These are phyloP conservation scores for Lordiphosa fenestrarum DNA, from an alignment of 2,888 invertebrate species.

Conservation along the genomic window DNA sequence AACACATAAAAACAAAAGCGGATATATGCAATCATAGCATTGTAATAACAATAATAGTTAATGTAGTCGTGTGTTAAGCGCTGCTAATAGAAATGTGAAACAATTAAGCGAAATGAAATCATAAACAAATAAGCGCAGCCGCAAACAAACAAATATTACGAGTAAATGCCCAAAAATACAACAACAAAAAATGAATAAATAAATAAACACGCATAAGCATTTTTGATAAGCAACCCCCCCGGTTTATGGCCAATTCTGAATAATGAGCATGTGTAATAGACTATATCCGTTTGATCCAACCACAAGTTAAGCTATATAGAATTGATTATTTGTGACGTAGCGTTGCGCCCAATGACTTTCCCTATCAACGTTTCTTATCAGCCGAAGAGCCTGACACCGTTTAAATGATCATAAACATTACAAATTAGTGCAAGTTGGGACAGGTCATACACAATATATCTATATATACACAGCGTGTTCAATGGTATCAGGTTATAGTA, in stretches of 20 bases:
- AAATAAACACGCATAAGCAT: slow-evolving; percentile 28
- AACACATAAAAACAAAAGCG: too few relatives aligned
- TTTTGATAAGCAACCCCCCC: slow-evolving; percentile 43
- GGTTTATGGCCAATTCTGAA: too few relatives aligned
- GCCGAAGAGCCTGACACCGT: slow-evolving; percentile 12
- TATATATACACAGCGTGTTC: too few relatives aligned
- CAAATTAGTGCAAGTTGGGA: slow-evolving; percentile 36
- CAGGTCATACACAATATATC: slow-evolving; percentile 5
- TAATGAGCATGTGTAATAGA: too few relatives aligned
- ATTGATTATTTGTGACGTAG: too few relatives aligned
- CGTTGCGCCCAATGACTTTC: too few relatives aligned
- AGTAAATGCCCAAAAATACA: slow-evolving; percentile 20
- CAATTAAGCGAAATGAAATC: slow-evolving; percentile 17
- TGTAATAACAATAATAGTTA: slow-evolving; percentile 23
- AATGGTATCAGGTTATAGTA: too few relatives aligned
- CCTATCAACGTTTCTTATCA: slow-evolving; percentile 39
- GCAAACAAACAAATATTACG: slow-evolving; percentile 16
- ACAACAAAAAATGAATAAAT: slow-evolving; percentile 20
- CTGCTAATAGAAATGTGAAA: slow-evolving; percentile 24
- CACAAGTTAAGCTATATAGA: too few relatives aligned
- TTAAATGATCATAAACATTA: slow-evolving; percentile 44
- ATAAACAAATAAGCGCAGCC: slow-evolving; percentile 5
- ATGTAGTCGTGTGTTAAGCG: slow-evolving; percentile 21
- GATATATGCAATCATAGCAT: too few relatives aligned
- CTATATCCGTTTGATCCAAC: too few relatives aligned